Evolutionary conservation across 2,113 vertebrate species (phyloP).

Genomic region (Psilopogon haemacephalus): DNA sequence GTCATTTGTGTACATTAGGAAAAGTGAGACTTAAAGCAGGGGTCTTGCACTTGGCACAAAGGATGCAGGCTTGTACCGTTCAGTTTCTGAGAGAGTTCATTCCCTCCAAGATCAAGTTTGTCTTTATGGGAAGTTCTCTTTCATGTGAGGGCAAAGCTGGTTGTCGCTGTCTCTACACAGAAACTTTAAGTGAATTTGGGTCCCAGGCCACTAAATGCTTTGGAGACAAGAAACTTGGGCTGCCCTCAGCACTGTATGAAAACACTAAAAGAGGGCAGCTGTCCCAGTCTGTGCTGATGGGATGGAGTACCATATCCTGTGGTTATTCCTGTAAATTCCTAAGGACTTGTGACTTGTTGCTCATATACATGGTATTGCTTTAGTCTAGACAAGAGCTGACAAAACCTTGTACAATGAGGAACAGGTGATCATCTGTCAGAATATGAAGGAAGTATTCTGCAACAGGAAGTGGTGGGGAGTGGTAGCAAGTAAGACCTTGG

Average conservation of each 20-base stretch:
- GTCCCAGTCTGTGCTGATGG: background rate
- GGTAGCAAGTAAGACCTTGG: background rate
- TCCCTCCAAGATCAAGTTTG: background rate
- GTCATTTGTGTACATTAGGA: background rate
- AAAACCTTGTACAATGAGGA: background rate
- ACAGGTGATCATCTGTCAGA: background rate
- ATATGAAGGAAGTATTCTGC: background rate
- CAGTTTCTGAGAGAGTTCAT: background rate
- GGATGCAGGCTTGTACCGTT: background rate
- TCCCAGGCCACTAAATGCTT: background rate
- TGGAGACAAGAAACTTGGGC: background rate
- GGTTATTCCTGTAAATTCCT: background rate
- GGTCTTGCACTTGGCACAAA: background rate
- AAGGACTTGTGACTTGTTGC: background rate
- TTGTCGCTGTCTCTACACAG: background rate
- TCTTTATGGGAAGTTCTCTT: background rate
- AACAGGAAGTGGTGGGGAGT: background rate
- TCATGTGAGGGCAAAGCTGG: background rate
- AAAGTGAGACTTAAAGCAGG: background rate
- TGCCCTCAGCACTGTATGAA: background rate
- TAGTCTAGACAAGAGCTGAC: conserved; percentile 10
- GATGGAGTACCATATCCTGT: background rate
- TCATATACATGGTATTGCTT: background rate
- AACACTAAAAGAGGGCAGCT: background rate
- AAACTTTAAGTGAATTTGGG: background rate